Conservation (phyloP, 2,797 vertebrate genomes). For the Malurus splendens region DNA sequence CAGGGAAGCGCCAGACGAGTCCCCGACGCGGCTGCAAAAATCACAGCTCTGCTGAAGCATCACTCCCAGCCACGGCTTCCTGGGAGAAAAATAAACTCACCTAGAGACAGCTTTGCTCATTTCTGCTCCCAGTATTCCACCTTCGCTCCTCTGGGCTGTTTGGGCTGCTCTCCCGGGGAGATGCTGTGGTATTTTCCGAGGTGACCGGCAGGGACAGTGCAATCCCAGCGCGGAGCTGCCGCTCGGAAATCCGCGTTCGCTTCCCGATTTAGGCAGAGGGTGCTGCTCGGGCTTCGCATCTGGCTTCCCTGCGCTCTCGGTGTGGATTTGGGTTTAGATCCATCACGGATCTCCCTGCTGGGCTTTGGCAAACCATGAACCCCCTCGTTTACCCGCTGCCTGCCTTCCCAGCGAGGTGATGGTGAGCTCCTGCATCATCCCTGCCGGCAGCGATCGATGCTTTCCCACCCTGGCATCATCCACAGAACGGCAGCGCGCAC, state of each 20-base stretch:
- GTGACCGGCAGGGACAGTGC: neutral
- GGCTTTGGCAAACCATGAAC: neutral
- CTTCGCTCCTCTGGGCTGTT: neutral
- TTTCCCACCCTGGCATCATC: neutral
- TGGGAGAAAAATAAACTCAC: neutral
- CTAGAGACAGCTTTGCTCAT: neutral
- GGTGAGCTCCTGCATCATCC: neutral
- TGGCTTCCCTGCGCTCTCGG: neutral
- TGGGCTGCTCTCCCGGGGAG: neutral
- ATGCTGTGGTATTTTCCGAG: neutral
- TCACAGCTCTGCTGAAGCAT: neutral
- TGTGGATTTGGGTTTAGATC: neutral
- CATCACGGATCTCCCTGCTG: neutral
- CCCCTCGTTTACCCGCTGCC: neutral
- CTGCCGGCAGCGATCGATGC: neutral
- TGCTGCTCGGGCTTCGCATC: neutral
- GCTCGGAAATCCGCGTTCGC: fast-evolving
- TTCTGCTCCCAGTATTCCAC: neutral
- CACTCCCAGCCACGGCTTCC: neutral
- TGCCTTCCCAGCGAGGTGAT: fast-evolving
- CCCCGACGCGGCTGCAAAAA: neutral
- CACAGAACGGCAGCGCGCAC: fast-evolving
- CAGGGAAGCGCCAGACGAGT: neutral
- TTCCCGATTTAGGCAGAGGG: neutral
- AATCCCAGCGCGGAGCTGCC: neutral